Percentiles rank a stretch among this genome's conserved stretches.
phyloP scores from a whole-genome alignment of 2,113 vertebrate species.

The Actinemys pallida region DNA sequence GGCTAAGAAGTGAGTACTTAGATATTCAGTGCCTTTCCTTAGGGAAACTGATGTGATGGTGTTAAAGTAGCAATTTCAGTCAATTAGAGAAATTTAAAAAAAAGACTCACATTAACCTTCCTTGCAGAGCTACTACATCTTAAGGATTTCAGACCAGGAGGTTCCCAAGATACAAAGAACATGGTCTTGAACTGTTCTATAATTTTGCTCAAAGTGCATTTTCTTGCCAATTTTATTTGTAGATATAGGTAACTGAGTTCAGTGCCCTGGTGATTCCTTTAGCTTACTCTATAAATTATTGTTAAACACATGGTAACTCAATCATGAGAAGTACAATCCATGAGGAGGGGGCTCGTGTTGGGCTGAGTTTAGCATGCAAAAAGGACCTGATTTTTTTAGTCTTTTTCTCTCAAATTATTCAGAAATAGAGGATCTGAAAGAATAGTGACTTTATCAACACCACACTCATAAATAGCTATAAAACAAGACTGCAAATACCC shows the following conservation, averaged over 20 bases:
- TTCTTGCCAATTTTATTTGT: background rate
- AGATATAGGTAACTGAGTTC: background rate
- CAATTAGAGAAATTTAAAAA: background rate
- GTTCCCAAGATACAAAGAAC: background rate
- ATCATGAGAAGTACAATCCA: background rate
- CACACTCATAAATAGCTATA: background rate
- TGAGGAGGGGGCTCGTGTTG: background rate
- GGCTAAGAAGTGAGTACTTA: background rate
- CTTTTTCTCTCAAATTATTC: background rate
- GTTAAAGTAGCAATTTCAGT: background rate
- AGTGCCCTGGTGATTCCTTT: background rate
- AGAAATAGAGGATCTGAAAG: background rate
- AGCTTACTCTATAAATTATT: background rate
- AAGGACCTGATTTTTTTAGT: background rate
- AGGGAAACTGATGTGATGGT: background rate
- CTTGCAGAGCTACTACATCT: background rate
- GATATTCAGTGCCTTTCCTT: background rate
- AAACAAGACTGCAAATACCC: too few relatives aligned
- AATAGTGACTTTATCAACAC: background rate
- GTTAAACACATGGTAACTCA: background rate
- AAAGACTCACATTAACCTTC: background rate
- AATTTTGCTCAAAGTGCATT: background rate
- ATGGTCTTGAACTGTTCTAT: background rate
- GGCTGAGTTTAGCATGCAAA: background rate
- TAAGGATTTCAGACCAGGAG: background rate